phyloP scores from a whole-genome alignment of 2,888 invertebrate species.

The Tyria jacobaeae region DNA sequence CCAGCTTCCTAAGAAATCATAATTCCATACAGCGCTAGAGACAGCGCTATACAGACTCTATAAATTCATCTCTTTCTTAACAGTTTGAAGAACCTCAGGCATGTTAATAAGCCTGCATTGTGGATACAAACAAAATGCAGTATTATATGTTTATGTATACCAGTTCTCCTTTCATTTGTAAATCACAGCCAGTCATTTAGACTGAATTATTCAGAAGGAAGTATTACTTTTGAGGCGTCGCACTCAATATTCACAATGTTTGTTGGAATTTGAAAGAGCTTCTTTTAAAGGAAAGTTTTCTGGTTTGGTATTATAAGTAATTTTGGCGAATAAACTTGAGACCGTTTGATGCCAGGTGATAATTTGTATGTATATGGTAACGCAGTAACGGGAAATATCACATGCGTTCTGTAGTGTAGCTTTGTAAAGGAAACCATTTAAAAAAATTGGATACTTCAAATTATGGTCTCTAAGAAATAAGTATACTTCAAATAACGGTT shows the following conservation, averaged over 20 bases:
- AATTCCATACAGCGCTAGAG: conserved; percentile 1
- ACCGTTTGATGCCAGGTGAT: too few species aligned
- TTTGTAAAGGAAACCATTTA: too few species aligned
- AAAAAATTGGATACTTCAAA: too few species aligned
- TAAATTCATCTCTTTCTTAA: conserved; percentile 15
- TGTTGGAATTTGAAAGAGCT: conserved; percentile 26
- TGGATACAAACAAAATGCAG: conserved; percentile 35
- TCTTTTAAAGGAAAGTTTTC: background rate
- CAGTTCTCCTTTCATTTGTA: conserved; percentile 49
- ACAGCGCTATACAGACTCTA: background rate
- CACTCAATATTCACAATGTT: conserved; percentile 52
- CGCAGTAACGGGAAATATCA: too few species aligned
- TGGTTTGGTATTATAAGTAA: too few species aligned
- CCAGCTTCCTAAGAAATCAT: conserved; percentile 16
- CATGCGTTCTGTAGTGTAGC: too few species aligned
- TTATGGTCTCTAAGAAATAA: too few species aligned
- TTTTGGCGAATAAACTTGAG: too few species aligned
- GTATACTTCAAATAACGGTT: too few species aligned
- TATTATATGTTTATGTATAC: conserved; percentile 30
- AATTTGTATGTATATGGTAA: too few species aligned
- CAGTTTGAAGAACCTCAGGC: conserved; percentile 17
- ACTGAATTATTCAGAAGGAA: conserved; percentile 59
- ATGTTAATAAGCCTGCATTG: conserved; percentile 39
- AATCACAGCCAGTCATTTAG: conserved; percentile 55
- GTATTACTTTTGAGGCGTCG: conserved; percentile 54